Conservation (phyloP, 2,113 vertebrate species). For the Catharus minimus region DNA sequence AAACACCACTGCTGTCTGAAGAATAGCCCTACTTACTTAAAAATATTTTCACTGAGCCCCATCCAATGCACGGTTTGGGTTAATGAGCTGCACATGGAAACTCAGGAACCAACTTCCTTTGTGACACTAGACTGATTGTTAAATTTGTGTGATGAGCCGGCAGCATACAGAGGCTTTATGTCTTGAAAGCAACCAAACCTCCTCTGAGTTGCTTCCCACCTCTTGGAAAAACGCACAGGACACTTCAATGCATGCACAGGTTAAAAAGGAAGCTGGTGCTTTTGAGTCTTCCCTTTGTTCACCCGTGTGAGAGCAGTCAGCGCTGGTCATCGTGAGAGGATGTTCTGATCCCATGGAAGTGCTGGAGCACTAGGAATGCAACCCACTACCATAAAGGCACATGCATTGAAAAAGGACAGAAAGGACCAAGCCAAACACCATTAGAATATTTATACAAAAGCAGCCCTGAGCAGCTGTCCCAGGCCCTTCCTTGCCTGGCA, state of each 20-base stretch:
- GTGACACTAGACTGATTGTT: background rate
- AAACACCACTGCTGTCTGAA: background rate
- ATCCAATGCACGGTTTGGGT: background rate
- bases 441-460: background rate
- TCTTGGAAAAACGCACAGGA: slow-evolving; percentile 4
- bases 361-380: slow-evolving; percentile 88
- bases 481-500: background rate
- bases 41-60: background rate
- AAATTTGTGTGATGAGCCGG: background rate
- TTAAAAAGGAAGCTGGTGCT: background rate
- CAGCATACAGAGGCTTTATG: background rate
- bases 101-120: background rate
- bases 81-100: background rate
- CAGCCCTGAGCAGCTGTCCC: background rate
- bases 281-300: slow-evolving; percentile 80
- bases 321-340: slow-evolving; percentile 83
- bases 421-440: slow-evolving; percentile 37
- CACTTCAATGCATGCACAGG: background rate
- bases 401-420: slow-evolving; percentile 68
- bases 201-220: background rate
- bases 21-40: background rate
- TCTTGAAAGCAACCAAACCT: background rate
- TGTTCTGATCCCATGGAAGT: slow-evolving; percentile 85
- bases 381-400: slow-evolving; percentile 72
- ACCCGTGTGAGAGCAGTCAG: slow-evolving; percentile 73